These are phyloP conservation scores for Tetrao urogallus DNA, from an alignment of 2,113 vertebrate genomes.

Conservation along the genomic window DNA sequence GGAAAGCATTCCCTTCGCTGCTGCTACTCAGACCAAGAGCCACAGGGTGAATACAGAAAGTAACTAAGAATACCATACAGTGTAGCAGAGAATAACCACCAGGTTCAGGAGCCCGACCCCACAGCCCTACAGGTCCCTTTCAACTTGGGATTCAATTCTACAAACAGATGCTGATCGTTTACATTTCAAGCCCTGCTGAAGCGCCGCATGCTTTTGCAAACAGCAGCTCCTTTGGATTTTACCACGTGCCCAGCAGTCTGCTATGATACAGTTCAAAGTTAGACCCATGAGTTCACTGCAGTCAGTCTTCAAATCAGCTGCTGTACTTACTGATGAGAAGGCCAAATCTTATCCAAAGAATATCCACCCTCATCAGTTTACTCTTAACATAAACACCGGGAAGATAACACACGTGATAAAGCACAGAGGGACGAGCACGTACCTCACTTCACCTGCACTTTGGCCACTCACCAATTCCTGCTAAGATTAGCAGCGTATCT, in stretches of 20 bases:
- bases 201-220: not conserved
- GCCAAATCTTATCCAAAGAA: not conserved
- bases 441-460: conserved; percentile 30
- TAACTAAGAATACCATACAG: not conserved
- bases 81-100: no score
- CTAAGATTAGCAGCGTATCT: not conserved
- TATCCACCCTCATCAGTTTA: not conserved
- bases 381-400: not conserved
- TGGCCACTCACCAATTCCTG: not conserved
- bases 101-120: no score
- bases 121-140: no score
- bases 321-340: not conserved
- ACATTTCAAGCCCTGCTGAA: not conserved
- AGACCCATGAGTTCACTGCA: not conserved
- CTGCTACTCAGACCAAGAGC: not conserved
- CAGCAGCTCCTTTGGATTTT: not conserved
- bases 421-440: not conserved
- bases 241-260: not conserved
- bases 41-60: fast-evolving
- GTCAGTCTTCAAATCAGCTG: not conserved
- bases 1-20: not conserved
- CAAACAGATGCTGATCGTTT: not conserved
- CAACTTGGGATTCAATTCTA: no score
- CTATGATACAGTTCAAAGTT: not conserved
- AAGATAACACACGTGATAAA: not conserved